phyloP scores from a whole-genome alignment of 2,113 vertebrate genomes.

The Cyprinodon brontotheroides region DNA sequence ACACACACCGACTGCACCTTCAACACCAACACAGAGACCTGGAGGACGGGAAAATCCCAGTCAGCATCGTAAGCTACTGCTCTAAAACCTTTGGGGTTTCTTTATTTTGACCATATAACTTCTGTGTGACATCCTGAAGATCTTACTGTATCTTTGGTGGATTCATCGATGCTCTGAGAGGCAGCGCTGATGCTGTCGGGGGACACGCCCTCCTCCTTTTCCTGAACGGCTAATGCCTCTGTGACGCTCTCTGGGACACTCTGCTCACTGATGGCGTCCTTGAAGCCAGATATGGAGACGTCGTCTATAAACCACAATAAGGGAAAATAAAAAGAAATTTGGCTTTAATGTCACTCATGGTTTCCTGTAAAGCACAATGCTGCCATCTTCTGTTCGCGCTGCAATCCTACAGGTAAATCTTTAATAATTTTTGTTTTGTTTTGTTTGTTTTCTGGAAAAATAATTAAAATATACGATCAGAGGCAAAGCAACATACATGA shows the following conservation, averaged over 20 bases:
- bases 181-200: slow-evolving; percentile 92
- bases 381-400: slow-evolving; percentile 47
- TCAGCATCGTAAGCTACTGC: not conserved
- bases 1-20: slow-evolving; percentile 90
- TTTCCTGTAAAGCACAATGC: slow-evolving; percentile 23
- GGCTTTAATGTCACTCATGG: not conserved
- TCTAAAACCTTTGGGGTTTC: not conserved
- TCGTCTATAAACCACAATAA: slow-evolving; percentile 73
- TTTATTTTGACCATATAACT: not conserved
- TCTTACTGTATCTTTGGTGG: slow-evolving; percentile 88
- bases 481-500: not conserved
- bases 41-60: slow-evolving; percentile 1
- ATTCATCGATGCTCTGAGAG: slow-evolving; percentile 90
- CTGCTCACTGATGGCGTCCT: slow-evolving; percentile 79
- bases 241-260: slow-evolving; percentile 78
- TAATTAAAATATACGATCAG: not conserved
- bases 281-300: slow-evolving; percentile 82
- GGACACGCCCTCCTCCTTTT: slow-evolving; percentile 84
- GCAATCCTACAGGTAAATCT: not conserved
- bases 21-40: slow-evolving; percentile 96
- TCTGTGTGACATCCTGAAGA: not conserved
- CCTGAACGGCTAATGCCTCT: slow-evolving; percentile 62
- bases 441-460: not conserved
- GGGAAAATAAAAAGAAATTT: not conserved
- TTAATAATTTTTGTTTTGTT: not conserved